Base-by-base conservation (phyloP, 2,113 vertebrate species). In the Mus pahari region DNA sequence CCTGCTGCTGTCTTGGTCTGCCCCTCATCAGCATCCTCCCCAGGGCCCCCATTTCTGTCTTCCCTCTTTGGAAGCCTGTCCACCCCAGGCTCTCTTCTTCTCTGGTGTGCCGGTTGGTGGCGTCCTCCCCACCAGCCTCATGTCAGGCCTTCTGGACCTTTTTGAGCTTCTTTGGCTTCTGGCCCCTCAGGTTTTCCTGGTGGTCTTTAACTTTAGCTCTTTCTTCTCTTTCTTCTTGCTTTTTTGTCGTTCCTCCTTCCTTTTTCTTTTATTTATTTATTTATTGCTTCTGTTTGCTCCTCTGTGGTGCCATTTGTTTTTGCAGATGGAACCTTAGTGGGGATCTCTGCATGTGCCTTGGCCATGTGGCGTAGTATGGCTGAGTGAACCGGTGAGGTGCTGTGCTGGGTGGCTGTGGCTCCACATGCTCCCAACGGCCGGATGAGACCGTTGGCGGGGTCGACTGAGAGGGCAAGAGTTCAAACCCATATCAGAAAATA, bases 221-320 rank as follows among this genome's bases (percentile, higher is more conserved):
- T 99, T 99, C 92, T 98, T 97, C 95, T 98, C 98, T 81, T 98
- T 99, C 50, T 99, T 98, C n/a, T 96, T 98, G 33, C 97, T 99
- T 92, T 99, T 99, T 97, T 98, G 98, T 73, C 99, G 98, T 17
- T 99, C 99, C 86, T 99, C 99, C 98, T 99, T 99, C 81, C 98
- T 98, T 89, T 99, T 99, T 45, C 98, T 98, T 94, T 99, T 99
- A 86, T 91, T 99, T 95, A 48, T n/a, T 99, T 99, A 97, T 99
- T 99, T n/a, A n/a, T n/a, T 71, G 95, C 98, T 90, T 98, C 97
- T 5, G 3, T 26, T 58, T 97, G 97, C 87, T 96, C 90, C 48
- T 84, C 88, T 12, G 62, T 12, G 94, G 79, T 39, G 86, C 96
- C 95, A 26, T 92, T 94, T 53, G 96, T 95, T 94, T 92, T 94